Percentiles rank a stretch among this genome's conserved stretches.
These are phyloP conservation scores for Drosophila monieri DNA, from an alignment of 2,888 invertebrate species.

Conservation along the genomic window DNA sequence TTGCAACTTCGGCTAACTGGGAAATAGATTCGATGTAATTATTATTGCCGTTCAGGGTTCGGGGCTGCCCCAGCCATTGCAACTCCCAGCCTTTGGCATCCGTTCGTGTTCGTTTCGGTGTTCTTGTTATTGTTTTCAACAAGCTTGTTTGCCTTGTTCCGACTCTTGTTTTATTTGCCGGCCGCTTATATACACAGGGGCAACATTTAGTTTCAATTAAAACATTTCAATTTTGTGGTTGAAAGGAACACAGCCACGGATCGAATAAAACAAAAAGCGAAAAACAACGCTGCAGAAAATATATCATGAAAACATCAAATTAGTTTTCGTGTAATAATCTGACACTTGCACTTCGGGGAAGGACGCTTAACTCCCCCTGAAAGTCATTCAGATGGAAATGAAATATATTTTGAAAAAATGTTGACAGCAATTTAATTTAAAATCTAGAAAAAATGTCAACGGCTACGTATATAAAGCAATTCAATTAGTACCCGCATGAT, in stretches of 20 bases:
- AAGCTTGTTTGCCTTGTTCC: conserved; percentile 54
- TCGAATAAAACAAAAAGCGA: conserved; percentile 23
- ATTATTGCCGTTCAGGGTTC: conserved; percentile 62
- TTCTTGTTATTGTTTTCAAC: conserved; percentile 39
- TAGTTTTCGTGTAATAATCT: conserved; percentile 56
- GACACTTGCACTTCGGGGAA: conserved; percentile 31
- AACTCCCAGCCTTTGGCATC: conserved; percentile 3
- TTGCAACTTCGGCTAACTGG: conserved; percentile 8
- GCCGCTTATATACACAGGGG: conserved; percentile 65
- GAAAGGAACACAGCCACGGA: conserved; percentile 57
- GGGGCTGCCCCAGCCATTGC: not conserved
- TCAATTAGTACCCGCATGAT: conserved; percentile 66
- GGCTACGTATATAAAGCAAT: conserved; percentile 56
- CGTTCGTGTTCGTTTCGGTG: conserved; percentile 19
- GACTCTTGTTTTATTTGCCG: conserved; percentile 61
- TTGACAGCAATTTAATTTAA: conserved; percentile 62
- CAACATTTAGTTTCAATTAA: conserved; percentile 79
- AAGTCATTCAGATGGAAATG: conserved; percentile 30
- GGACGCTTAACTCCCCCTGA: conserved; percentile 19
- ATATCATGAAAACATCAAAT: conserved; percentile 33
- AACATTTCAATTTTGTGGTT: conserved; percentile 76
- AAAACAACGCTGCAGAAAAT: not conserved
- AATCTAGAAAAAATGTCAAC: conserved; percentile 72
- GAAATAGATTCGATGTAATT: conserved; percentile 66
- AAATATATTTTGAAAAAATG: conserved; percentile 29